These are phyloP conservation scores for Venustaconcha ellipsiformis DNA, from an alignment of 1,140 invertebrate genomes.

Conservation along the genomic window DNA sequence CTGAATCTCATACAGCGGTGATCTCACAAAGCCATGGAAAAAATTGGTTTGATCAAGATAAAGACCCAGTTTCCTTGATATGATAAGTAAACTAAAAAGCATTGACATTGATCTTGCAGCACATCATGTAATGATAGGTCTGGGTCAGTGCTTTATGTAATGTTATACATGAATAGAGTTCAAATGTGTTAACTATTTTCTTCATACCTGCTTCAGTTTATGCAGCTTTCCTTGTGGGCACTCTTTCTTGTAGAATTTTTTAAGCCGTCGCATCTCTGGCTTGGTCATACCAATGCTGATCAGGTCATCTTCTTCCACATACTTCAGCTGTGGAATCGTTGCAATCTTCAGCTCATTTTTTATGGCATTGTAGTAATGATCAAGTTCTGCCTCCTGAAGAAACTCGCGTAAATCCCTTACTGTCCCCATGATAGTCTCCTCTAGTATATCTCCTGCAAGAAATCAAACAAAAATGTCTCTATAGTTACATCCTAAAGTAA, in stretches of 20 bases:
- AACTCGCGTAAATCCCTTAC: slow-evolving; percentile 85
- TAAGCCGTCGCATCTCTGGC: slow-evolving; percentile 92
- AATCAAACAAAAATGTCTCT: too few species aligned
- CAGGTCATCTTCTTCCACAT: slow-evolving; percentile 93
- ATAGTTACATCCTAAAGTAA: too few species aligned
- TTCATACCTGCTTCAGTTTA: slow-evolving; percentile 56
- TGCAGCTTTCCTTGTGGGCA: slow-evolving; percentile 84
- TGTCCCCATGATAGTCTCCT: slow-evolving; percentile 36
- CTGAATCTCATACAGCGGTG: too few species aligned
- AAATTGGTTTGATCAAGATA: too few species aligned
- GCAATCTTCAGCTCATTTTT: slow-evolving; percentile 76
- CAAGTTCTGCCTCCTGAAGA: slow-evolving; percentile 88
- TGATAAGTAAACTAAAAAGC: too few species aligned
- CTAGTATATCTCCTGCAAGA: slow-evolving; percentile 6
- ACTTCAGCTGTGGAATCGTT: slow-evolving; percentile 92
- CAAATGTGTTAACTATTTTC: neutral
- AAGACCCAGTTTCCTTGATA: too few species aligned
- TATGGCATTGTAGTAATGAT: slow-evolving; percentile 85
- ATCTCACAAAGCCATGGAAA: too few species aligned
- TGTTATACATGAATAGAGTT: too few species aligned
- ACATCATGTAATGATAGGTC: too few species aligned
- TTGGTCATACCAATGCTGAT: slow-evolving; percentile 92
- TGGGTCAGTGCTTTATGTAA: too few species aligned
- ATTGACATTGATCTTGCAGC: too few species aligned
- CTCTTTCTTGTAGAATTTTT: slow-evolving; percentile 90